Percentiles rank a stretch among this genome's conserved stretches.
These are phyloP conservation scores for Aspidiotus rigidus DNA, from an alignment of 2,888 invertebrate genomes.

Conservation along the genomic window DNA sequence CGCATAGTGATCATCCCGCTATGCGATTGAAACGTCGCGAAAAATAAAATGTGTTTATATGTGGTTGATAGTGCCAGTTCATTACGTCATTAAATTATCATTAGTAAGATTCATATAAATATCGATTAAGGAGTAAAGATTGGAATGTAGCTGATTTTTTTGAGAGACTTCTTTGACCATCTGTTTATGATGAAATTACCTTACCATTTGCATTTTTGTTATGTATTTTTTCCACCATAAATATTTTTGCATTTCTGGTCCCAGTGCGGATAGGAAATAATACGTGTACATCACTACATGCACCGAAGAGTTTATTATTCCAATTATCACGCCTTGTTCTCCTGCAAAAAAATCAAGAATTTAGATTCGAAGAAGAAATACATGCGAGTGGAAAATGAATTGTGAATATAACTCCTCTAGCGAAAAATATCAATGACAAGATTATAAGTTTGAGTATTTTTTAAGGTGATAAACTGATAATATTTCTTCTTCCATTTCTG, in stretches of 20 bases:
- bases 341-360: constrained; percentile 36
- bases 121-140: too few species aligned
- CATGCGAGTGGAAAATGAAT: too few species aligned
- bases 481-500: too few species aligned
- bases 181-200: neutral
- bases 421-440: too few species aligned
- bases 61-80: too few species aligned
- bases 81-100: too few species aligned
- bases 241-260: constrained; percentile 48
- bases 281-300: constrained; percentile 49
- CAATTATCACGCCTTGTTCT: constrained; percentile 46
- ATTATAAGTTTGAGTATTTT: neutral
- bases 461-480: neutral
- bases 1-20: too few species aligned
- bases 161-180: neutral
- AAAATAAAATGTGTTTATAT: too few species aligned
- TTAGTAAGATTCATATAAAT: too few species aligned
- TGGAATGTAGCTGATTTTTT: neutral
- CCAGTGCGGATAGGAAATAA: constrained; percentile 48
- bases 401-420: too few species aligned
- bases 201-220: constrained; percentile 46
- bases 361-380: too few species aligned
- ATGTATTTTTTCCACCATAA: constrained; percentile 51
- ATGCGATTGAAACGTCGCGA: too few species aligned
- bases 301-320: constrained; percentile 46